Percentiles rank a stretch among this genome's conserved stretches.
These are phyloP conservation scores for Eilema depressum DNA, from an alignment of 2,888 invertebrate genomes.

Conservation along the genomic window DNA sequence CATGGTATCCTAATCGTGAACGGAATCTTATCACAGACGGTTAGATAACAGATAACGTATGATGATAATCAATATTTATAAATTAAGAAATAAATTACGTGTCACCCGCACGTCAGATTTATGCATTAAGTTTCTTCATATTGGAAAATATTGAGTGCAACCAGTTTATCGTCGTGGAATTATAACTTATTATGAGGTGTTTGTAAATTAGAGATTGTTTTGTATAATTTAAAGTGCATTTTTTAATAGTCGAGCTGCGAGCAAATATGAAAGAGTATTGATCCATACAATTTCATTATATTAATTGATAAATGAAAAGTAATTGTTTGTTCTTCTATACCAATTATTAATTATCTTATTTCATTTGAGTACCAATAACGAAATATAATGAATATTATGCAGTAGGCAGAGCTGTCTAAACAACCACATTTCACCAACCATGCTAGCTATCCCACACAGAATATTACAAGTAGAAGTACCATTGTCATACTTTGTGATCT, in stretches of 20 bases:
- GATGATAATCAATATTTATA: neutral
- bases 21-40: neutral
- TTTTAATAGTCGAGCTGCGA: no score
- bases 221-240: no score
- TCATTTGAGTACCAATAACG: no score
- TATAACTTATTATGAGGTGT: no score
- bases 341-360: no score
- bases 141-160: neutral
- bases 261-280: neutral
- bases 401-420: neutral
- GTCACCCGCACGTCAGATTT: neutral
- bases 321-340: no score
- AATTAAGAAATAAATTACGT: slow-evolving; percentile 1
- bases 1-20: neutral
- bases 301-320: no score
- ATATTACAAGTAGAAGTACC: no score
- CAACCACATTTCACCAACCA: neutral
- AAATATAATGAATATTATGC: no score
- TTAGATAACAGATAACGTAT: neutral
- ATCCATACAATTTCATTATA: neutral
- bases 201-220: no score
- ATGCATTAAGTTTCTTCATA: neutral
- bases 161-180: no score
- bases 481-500: neutral
- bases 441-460: neutral